Evolutionary conservation across 1,140 invertebrate species (phyloP).

Genomic region (Sitophilus oryzae): DNA sequence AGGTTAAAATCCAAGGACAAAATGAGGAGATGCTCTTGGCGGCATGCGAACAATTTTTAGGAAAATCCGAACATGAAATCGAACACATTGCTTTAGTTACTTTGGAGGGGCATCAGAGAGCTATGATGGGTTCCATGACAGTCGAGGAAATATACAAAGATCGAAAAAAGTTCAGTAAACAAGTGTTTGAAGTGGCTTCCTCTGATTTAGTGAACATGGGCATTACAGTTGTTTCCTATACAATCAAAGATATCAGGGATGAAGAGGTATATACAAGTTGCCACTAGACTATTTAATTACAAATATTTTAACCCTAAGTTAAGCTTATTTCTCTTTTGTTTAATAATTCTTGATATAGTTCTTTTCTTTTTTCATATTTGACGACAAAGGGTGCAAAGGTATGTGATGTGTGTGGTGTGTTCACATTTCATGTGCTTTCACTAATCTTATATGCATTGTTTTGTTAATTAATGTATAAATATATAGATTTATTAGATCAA

Average conservation of each 20-base stretch:
- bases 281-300: neutral
- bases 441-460: too few relatives aligned
- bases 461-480: too few relatives aligned
- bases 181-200: constrained; percentile 91
- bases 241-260: constrained; percentile 94
- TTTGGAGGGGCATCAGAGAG: constrained; percentile 93
- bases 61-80: constrained; percentile 85
- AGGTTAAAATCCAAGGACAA: constrained; percentile 91
- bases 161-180: constrained; percentile 96
- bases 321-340: neutral
- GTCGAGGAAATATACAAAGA: constrained; percentile 99
- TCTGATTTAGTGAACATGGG: constrained; percentile 97
- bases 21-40: constrained; percentile 95
- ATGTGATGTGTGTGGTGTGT: constrained; percentile 33
- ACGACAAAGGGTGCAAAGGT: constrained; percentile 51
- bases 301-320: neutral
- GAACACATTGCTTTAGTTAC: constrained; percentile 92
- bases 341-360: constrained; percentile 13
- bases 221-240: constrained; percentile 96
- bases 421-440: constrained; percentile 10
- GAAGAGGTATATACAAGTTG: constrained; percentile 73
- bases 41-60: constrained; percentile 95
- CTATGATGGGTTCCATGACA: constrained; percentile 98
- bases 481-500: too few relatives aligned
- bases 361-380: constrained; percentile 35